Evolutionary conservation across 2,888 invertebrate species (phyloP).

Genomic region (Labia minor): DNA sequence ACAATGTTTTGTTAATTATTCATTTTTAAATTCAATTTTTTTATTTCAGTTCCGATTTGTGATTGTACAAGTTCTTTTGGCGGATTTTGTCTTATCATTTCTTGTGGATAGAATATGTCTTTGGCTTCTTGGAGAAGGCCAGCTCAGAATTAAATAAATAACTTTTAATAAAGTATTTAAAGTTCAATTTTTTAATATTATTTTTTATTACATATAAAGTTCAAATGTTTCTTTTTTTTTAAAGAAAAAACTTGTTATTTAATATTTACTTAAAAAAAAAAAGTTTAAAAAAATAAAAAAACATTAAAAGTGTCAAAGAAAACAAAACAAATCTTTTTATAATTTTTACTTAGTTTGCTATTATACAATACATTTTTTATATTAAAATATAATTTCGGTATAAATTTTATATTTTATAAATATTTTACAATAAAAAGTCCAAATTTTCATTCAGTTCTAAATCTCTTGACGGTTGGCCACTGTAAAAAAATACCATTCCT

Average conservation of each 20-base stretch:
- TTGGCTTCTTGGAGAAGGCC: constrained; percentile 76
- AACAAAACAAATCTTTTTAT: neutral
- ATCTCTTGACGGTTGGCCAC: neutral
- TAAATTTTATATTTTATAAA: no score
- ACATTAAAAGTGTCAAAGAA: neutral
- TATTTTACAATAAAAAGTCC: neutral
- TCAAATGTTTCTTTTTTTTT: neutral
- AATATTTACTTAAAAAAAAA: neutral
- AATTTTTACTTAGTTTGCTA: no score
- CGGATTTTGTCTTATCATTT: constrained; percentile 78
- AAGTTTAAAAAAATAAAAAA: neutral
- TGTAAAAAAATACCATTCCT: neutral
- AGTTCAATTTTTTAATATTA: neutral
- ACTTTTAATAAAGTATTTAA: neutral
- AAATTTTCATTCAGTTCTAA: neutral
- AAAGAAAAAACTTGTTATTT: neutral
- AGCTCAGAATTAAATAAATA: constrained; percentile 32
- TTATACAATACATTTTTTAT: no score
- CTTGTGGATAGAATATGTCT: constrained; percentile 74
- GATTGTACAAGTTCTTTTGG: constrained; percentile 68
- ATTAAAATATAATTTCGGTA: no score
- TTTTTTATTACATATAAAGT: neutral
- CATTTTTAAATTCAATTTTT: constrained; percentile 28
- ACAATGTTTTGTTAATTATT: constrained; percentile 33
- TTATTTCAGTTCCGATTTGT: constrained; percentile 76